phyloP scores from a whole-genome alignment of 2,888 invertebrate genomes.

The Dromius quadrimaculatus region DNA sequence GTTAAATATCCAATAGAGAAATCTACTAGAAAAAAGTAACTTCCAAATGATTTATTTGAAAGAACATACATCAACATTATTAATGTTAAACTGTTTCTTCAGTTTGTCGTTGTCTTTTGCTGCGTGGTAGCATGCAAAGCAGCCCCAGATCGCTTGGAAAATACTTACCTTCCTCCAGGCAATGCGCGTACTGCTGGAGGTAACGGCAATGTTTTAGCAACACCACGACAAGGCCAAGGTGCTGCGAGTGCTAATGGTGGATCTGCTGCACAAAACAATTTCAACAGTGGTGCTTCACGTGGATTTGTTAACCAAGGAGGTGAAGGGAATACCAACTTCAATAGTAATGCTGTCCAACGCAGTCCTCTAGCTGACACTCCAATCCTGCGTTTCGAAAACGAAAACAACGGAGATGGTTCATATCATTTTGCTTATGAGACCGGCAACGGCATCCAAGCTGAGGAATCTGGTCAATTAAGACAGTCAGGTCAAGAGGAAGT shows the following conservation, averaged over 20 bases:
- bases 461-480: constrained; percentile 80
- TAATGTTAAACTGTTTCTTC: constrained; percentile 57
- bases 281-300: constrained; percentile 12
- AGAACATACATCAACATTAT: too few relatives aligned
- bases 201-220: constrained; percentile 61
- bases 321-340: constrained; percentile 34
- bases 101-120: constrained; percentile 65
- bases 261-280: background rate
- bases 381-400: constrained; percentile 65
- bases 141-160: constrained; percentile 68
- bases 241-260: background rate
- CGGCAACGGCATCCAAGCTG: constrained; percentile 80
- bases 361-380: constrained; percentile 58
- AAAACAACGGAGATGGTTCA: constrained; percentile 66
- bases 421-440: constrained; percentile 74
- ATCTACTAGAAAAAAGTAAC: too few relatives aligned
- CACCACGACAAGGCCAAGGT: constrained; percentile 57
- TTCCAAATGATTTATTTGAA: too few relatives aligned
- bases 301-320: background rate
- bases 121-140: constrained; percentile 65
- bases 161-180: constrained; percentile 71
- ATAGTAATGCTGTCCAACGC: constrained; percentile 57
- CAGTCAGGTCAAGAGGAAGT: constrained; percentile 74
- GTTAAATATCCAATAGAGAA: too few relatives aligned
- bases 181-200: constrained; percentile 69